These are phyloP conservation scores for Formicarius rufipectus DNA, from an alignment of 2,113 vertebrate genomes.

Conservation along the genomic window DNA sequence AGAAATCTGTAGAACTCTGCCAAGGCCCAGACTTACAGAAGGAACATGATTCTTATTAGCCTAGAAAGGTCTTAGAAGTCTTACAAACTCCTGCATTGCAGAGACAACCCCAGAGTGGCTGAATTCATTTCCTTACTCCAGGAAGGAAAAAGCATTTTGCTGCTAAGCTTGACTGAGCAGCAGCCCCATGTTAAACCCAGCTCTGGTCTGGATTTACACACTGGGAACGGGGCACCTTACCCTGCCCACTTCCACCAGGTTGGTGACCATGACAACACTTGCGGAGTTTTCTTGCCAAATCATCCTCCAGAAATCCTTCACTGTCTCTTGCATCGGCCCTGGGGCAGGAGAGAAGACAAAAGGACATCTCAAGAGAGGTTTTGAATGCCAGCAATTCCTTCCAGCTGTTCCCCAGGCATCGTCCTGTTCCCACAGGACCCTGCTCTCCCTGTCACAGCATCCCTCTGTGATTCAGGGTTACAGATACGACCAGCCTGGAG, in stretches of 20 bases:
- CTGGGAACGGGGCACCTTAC: slow-evolving; percentile 72
- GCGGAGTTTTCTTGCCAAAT: slow-evolving; percentile 98
- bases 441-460: not conserved
- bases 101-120: not conserved
- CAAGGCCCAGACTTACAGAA: not conserved
- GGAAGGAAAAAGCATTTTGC: not conserved
- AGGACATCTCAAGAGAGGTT: not conserved
- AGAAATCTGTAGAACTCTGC: not conserved
- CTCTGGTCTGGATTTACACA: not conserved
- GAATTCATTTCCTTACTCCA: not conserved
- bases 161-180: not conserved
- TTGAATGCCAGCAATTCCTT: not conserved
- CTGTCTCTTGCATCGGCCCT: slow-evolving; percentile 98
- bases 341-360: slow-evolving; percentile 21
- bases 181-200: rapidly evolving
- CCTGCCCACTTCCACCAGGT: slow-evolving; percentile 97
- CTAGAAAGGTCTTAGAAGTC: not conserved
- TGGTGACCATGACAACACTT: slow-evolving; percentile 99
- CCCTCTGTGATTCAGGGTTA: not conserved
- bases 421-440: not conserved
- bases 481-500: not conserved
- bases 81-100: not conserved
- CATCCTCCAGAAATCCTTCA: slow-evolving; percentile 99
- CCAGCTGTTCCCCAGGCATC: not conserved
- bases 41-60: not conserved